Evolutionary conservation across 2,888 invertebrate species (phyloP).

Genomic region (Crocallis elinguaria): DNA sequence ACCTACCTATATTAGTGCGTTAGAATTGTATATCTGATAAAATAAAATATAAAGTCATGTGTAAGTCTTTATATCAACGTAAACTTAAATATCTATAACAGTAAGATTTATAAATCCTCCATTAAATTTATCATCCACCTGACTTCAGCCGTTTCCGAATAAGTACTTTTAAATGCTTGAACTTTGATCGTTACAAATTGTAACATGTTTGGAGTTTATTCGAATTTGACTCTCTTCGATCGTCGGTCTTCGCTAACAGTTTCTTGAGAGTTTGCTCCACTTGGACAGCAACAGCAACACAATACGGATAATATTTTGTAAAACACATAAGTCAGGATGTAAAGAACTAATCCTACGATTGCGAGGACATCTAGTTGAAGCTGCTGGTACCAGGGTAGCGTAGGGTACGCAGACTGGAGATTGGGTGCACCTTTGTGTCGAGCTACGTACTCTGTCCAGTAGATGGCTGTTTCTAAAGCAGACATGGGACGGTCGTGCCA

Average conservation of each 20-base stretch:
- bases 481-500: conserved; percentile 83
- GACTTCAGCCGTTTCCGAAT: conserved; percentile 8
- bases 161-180: conserved; percentile 23
- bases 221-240: conserved; percentile 75
- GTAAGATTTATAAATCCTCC: conserved; percentile 1
- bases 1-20: no score
- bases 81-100: conserved; percentile 1
- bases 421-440: conserved; percentile 73
- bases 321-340: conserved; percentile 60
- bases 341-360: conserved; percentile 64
- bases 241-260: conserved; percentile 54
- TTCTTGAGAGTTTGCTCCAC: conserved; percentile 44
- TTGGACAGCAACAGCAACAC: conserved; percentile 68
- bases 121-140: conserved; percentile 2
- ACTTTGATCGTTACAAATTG: conserved; percentile 4
- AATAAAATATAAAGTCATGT: neutral
- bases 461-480: conserved; percentile 82
- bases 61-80: conserved; percentile 8
- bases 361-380: conserved; percentile 73
- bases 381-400: conserved; percentile 68
- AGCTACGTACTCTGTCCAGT: conserved; percentile 85
- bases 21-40: neutral
- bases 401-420: conserved; percentile 63
- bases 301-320: conserved; percentile 65
- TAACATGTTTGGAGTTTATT: conserved; percentile 48